A percentile compares a stretch with the other conserved stretches of the same genome.
Conservation (phyloP, 2,113 vertebrate species). For the Emydura subglobosa region DNA sequence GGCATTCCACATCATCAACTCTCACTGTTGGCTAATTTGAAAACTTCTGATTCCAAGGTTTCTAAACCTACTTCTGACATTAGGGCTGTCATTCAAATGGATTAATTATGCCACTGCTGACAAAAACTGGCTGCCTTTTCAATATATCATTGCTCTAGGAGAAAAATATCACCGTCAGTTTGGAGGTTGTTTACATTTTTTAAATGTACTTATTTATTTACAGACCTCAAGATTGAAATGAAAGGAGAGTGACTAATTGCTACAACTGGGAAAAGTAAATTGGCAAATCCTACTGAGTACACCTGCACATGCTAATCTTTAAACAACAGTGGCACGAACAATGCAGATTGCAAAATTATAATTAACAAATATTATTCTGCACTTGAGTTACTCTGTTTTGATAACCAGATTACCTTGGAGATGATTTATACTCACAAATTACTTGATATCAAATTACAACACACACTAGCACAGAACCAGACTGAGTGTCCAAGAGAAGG, state of each 20-base stretch:
- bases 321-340: not conserved
- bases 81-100: not conserved
- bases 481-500: not conserved
- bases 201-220: slow-evolving; percentile 38
- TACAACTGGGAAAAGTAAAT: slow-evolving; percentile 66
- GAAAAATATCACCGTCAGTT: slow-evolving; percentile 35
- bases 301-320: slow-evolving; percentile 48
- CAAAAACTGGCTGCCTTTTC: slow-evolving; percentile 41
- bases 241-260: slow-evolving; percentile 63
- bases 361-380: slow-evolving; percentile 61
- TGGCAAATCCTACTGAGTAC: slow-evolving; percentile 29
- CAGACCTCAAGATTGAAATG: slow-evolving; percentile 23
- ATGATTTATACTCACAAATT: not conserved
- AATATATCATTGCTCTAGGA: slow-evolving; percentile 32
- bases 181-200: slow-evolving; percentile 54
- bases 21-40: not conserved
- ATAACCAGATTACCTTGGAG: slow-evolving; percentile 54
- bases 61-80: slow-evolving; percentile 30
- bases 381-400: slow-evolving; percentile 60
- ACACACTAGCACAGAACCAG: not conserved
- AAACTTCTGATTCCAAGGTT: slow-evolving; percentile 22
- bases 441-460: slow-evolving; percentile 8
- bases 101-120: slow-evolving; percentile 58
- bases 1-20: not conserved
- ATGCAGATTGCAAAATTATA: slow-evolving; percentile 51